Evolutionary conservation across 1,140 invertebrate genomes (phyloP), one percentile per base, ranked within the genome.

Genomic region (Ceratosolen solmsi): DNA sequence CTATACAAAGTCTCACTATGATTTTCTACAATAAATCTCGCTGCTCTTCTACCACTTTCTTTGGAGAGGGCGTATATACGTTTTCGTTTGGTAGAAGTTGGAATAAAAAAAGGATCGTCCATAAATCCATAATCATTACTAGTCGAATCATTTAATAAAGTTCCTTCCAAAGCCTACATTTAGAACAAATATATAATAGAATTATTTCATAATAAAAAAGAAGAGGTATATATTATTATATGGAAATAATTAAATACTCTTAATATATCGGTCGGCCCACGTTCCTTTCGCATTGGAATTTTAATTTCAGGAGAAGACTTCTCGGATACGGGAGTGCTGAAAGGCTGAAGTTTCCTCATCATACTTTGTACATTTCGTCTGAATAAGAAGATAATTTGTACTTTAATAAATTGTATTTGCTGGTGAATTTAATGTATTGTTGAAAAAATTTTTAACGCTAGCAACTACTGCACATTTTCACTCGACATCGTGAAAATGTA

Each of bases 51-150:
- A 9, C 97, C 97, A 36, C 97, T 94, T 89, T 98, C 97, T 88
- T 95, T 95, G 8, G 97, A 93, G 84, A 99, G 89, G 11, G 96
- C 94, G 92, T 93, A 98, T 0, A 92, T 91, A 84, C 96, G 89
- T 90, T 97, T 96, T 8, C 93, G 89, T 60, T 92, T 87, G 90
- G 95, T 95, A n/a, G 95, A 96, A 68, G 92, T 88, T n/a, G 97
- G 97, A 85, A 95, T 95, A 4, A 98, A 91, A 89, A 93, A 98
- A 8, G 97, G 97, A 92, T 98, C 97, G 93, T 98, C 97, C 86
- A 96, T 95, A 89, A 94, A 98, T 89, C 96, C 96, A 88, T 96
- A 98, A 89, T 96, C 95, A 30, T 96, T 92, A n/a, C 95, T 96
- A 25, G 95, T 96, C 46, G 93, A 92, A 92, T 98, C 97, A 38